Conservation (phyloP, 1,140 invertebrate species). For the Drosophila yakuba region DNA sequence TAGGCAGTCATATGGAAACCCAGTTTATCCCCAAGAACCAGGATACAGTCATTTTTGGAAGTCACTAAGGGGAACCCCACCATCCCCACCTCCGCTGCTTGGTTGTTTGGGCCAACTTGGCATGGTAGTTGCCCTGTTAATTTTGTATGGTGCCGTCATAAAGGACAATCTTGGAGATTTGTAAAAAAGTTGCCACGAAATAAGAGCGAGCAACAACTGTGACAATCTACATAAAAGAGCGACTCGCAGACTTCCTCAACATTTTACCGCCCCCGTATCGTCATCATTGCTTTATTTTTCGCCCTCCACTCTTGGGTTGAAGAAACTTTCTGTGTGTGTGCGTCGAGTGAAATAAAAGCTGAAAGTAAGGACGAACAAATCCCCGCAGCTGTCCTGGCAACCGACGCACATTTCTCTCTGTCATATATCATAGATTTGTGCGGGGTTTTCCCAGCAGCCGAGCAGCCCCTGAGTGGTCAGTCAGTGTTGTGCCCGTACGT, state of each 20-base stretch:
- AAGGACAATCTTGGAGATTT: constrained; percentile 34
- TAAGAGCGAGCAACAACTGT: constrained; percentile 24
- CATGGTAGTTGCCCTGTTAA: constrained; percentile 27
- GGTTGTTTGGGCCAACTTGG: not conserved
- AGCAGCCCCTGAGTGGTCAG: constrained; percentile 29
- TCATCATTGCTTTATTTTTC: constrained; percentile 15
- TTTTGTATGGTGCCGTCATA: constrained; percentile 20
- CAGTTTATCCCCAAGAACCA: not conserved
- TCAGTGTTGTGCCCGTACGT: constrained; percentile 15
- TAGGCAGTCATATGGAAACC: constrained; percentile 20
- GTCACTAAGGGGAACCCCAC: not conserved
- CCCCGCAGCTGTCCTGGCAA: constrained; percentile 55
- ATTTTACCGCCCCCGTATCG: constrained; percentile 2
- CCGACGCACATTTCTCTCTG: constrained; percentile 51
- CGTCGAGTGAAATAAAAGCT: constrained; percentile 25
- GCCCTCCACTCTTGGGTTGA: not conserved
- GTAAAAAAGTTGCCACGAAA: constrained; percentile 4
- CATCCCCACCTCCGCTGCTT: not conserved
- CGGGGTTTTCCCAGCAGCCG: constrained; percentile 6
- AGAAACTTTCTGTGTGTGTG: constrained; percentile 6
- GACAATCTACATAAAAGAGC: constrained; percentile 45
- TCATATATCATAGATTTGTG: constrained; percentile 73
- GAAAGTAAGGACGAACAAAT: constrained; percentile 25
- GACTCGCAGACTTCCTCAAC: constrained; percentile 19
- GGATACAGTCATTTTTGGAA: not conserved